phyloP scores from a whole-genome alignment of 2,113 vertebrate species.

The Echinops telfairi region DNA sequence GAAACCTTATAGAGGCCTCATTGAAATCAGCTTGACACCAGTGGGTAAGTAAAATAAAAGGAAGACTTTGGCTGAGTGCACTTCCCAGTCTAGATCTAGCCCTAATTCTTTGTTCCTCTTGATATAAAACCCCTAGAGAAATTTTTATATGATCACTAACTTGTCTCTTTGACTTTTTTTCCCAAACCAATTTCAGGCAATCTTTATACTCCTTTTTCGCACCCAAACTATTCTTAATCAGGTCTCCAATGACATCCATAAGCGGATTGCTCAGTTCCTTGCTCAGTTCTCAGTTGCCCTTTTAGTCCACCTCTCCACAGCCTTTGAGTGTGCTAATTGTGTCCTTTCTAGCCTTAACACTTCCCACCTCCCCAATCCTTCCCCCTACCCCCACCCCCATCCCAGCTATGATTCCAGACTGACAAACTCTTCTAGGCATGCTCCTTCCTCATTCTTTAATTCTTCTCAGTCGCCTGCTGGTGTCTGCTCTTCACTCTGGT shows the following conservation, averaged over 20 bases:
- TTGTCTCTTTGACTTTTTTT: background rate
- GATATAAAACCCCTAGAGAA: background rate
- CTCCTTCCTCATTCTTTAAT: background rate
- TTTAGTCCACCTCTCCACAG: background rate
- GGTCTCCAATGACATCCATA: rapidly evolving
- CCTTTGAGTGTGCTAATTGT: background rate
- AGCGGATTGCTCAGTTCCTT: background rate
- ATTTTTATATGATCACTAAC: background rate
- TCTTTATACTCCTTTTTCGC: background rate
- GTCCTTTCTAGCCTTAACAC: background rate
- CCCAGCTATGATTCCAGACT: background rate
- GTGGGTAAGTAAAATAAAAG: no score
- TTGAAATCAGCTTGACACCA: no score
- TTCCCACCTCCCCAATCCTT: background rate
- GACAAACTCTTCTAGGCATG: background rate
- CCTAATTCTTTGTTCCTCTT: background rate
- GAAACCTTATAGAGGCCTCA: no score
- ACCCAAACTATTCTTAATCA: background rate
- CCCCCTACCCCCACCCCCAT: no score
- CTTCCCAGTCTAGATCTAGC: background rate
- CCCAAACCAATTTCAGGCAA: background rate
- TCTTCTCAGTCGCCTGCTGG: background rate
- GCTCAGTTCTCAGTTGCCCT: background rate
- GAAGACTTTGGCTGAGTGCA: background rate
- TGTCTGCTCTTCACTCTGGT: background rate